A percentile compares a stretch with the other conserved stretches of the same genome.
Conservation (phyloP, 2,797 vertebrate species). For the Meda fulgida region DNA sequence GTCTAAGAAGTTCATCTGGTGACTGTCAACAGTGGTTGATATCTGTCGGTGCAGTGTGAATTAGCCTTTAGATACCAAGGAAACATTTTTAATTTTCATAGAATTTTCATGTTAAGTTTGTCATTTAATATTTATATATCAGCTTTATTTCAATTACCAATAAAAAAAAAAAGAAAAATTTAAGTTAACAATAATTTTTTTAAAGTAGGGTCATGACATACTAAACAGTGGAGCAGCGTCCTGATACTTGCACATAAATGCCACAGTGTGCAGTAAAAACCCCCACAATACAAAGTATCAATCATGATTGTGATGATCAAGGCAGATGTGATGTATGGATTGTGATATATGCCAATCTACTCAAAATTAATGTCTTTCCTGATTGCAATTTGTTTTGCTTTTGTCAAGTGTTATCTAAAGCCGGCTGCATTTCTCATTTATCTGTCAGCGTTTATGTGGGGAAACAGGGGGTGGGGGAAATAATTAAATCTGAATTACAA, state of each 20-base stretch:
- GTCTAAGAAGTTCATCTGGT: neutral
- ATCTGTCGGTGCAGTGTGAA: neutral
- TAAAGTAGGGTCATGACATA: neutral
- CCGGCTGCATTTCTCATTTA: neutral
- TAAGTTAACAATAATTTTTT: neutral
- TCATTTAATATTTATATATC: neutral
- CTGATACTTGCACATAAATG: neutral
- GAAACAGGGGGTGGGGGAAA: conserved; percentile 21
- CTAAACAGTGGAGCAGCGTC: neutral
- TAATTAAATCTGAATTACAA: conserved; percentile 42
- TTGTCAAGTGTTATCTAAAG: conserved; percentile 28
- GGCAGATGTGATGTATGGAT: neutral
- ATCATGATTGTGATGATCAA: neutral
- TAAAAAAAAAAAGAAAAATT: neutral
- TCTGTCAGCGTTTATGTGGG: neutral
- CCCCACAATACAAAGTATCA: neutral
- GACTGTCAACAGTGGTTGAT: neutral
- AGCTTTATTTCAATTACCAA: neutral
- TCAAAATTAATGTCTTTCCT: conserved; percentile 23
- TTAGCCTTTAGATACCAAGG: too few species aligned
- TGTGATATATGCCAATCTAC: conserved; percentile 10
- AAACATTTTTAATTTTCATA: neutral
- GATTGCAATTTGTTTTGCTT: conserved; percentile 39
- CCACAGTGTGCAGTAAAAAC: neutral
- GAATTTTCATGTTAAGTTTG: neutral